Conservation (phyloP, 2,888 invertebrate genomes). For the Helobdella robusta region DNA sequence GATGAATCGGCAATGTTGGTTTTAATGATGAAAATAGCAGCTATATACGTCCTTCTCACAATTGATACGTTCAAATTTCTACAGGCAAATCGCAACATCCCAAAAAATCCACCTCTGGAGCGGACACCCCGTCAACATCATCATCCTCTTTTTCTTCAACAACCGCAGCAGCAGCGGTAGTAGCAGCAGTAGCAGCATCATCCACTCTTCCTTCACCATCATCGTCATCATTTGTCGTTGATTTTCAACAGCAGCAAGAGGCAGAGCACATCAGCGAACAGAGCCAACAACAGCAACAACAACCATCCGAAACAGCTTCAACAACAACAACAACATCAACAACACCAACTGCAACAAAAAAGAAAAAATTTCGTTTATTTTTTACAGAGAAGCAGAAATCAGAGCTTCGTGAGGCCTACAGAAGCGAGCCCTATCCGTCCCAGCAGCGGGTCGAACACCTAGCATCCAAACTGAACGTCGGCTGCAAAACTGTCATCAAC, state of each 20-base stretch:
- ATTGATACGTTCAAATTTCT: no score
- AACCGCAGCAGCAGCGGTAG: no score
- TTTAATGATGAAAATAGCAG: no score
- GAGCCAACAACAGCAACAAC: background rate
- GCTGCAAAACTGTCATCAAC: constrained; percentile 90
- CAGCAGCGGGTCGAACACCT: constrained; percentile 89
- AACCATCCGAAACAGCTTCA: background rate
- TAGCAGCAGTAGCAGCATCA: background rate
- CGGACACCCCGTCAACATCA: background rate
- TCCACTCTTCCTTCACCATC: background rate
- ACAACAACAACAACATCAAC: constrained; percentile 7
- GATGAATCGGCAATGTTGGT: no score
- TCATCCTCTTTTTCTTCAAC: background rate
- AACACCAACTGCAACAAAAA: constrained; percentile 29
- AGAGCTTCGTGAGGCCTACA: constrained; percentile 81
- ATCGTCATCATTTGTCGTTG: background rate
- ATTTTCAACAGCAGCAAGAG: no score
- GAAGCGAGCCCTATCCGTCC: constrained; percentile 91
- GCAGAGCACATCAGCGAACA: background rate
- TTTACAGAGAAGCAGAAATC: constrained; percentile 98
- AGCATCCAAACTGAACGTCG: constrained; percentile 75
- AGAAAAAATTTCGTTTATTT: constrained; percentile 67
- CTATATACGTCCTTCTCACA: no score
- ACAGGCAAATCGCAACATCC: background rate
- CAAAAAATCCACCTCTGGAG: background rate